Percentiles rank a stretch among this genome's conserved stretches.
These are phyloP conservation scores for Cyphomyrus discorhynchus DNA, from an alignment of 2,113 vertebrate genomes.

Conservation along the genomic window DNA sequence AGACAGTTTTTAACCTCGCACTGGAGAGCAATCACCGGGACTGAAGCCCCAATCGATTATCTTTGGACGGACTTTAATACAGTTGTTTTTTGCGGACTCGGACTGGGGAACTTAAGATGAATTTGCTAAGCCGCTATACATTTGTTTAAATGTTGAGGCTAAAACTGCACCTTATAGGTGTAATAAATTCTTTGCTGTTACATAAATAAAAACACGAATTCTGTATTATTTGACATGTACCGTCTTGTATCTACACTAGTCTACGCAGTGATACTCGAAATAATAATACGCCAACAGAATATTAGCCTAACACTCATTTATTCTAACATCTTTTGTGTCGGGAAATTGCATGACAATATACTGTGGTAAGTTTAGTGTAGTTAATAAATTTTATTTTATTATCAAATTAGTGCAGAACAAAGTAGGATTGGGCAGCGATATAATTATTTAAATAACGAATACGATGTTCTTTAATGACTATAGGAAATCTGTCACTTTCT, in stretches of 20 bases:
- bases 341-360: neutral
- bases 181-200: neutral
- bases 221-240: neutral
- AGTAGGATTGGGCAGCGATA: neutral
- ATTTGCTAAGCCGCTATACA: neutral
- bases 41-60: neutral
- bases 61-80: neutral
- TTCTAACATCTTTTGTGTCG: neutral
- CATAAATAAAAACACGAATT: neutral
- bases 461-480: neutral
- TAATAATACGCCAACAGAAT: neutral
- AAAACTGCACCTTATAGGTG: constrained; percentile 14
- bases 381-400: neutral
- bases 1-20: neutral
- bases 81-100: neutral
- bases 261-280: neutral
- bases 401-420: neutral
- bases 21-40: neutral
- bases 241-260: neutral
- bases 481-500: neutral
- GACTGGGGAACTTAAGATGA: neutral
- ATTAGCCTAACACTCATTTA: neutral
- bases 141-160: constrained; percentile 2
- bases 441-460: neutral
- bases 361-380: neutral